Evolutionary conservation across 2,888 invertebrate species (phyloP), one percentile per base, ranked within the genome.

Genomic region (Erannis defoliaria): DNA sequence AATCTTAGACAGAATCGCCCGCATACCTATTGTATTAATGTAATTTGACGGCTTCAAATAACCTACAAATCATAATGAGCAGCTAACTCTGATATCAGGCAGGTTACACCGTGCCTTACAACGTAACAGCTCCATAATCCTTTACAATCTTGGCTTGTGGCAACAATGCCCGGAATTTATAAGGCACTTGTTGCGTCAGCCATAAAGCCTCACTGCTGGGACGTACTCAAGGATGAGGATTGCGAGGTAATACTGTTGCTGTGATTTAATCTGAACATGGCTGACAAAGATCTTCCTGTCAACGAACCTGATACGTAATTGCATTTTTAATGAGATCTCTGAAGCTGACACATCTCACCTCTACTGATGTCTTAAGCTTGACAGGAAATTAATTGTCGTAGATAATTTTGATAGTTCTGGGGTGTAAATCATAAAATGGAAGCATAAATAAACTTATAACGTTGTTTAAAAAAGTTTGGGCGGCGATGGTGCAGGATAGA

Each of bases 171-270:
- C 64, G 60, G 68, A 72, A 77, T 80, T 80, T 80, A 81, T 75
- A 73, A 73, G 77, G 70, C 79, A 81, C 81, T 81, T 81, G 81
- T 81, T 81, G 81, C 77, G 71, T 64, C 57, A 64, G 63, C 67
- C 69, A 70, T 60, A 62, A 59, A 63, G 54, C 53, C 48, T 48
- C 50, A 26, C 14, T 9, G 18, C 37, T 38, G 18, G 38, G 46
- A n/a, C 48, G 61, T 37, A 49, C 8, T 29, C 31, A 55, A 45
- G 49, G 49, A 4, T 2, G 31, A 21, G 49, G 48, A 23, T 33
- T 23, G 46, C 31, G 19, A 18, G 9, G 43, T 18, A 4, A 31
- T 8, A 18, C 38, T 18, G 18, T 38, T n/a, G 23, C 19, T 4
- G 8, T 14, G 21, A 14, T 43, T 43, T 23, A 23, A 43, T 43